phyloP scores from a whole-genome alignment of 1,140 invertebrate genomes.

The Ctenoplectra terminalis region DNA sequence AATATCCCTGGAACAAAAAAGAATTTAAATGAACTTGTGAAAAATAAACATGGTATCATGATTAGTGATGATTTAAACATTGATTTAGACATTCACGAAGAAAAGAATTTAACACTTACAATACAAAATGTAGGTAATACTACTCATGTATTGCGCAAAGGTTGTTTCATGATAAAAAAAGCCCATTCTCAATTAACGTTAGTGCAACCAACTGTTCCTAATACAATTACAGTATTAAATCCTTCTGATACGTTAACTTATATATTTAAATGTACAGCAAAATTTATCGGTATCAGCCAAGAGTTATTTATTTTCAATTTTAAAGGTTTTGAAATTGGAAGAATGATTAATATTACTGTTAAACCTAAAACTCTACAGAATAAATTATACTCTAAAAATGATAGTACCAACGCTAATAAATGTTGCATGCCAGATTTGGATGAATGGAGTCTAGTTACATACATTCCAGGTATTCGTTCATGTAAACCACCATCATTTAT shows the following conservation, averaged over 20 bases:
- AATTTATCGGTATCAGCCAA: conserved; percentile 84
- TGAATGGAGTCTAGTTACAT: conserved; percentile 72
- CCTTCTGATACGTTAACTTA: conserved; percentile 74
- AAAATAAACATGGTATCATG: conserved; percentile 78
- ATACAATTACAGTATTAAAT: conserved; percentile 70
- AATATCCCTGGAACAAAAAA: conserved; percentile 36
- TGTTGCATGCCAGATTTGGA: conserved; percentile 75
- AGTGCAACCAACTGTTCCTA: conserved; percentile 57
- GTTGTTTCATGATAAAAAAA: conserved; percentile 72
- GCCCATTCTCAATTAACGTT: conserved; percentile 77
- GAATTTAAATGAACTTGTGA: conserved; percentile 58
- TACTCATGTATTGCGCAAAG: conserved; percentile 65
- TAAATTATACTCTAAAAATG: neutral
- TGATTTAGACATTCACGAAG: conserved; percentile 77
- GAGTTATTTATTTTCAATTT: conserved; percentile 86
- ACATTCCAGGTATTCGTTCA: conserved; percentile 85
- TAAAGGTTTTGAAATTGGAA: conserved; percentile 84
- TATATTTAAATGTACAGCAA: conserved; percentile 81
- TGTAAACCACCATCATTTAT: conserved; percentile 84
- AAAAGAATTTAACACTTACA: conserved; percentile 67
- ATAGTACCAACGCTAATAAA: conserved; percentile 76
- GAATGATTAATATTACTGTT: conserved; percentile 83
- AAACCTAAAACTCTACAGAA: conserved; percentile 65
- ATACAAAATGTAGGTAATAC: conserved; percentile 77
- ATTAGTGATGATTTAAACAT: conserved; percentile 78